These are phyloP conservation scores for Temnothorax nylanderi DNA, from an alignment of 1,140 invertebrate species.

Conservation along the genomic window DNA sequence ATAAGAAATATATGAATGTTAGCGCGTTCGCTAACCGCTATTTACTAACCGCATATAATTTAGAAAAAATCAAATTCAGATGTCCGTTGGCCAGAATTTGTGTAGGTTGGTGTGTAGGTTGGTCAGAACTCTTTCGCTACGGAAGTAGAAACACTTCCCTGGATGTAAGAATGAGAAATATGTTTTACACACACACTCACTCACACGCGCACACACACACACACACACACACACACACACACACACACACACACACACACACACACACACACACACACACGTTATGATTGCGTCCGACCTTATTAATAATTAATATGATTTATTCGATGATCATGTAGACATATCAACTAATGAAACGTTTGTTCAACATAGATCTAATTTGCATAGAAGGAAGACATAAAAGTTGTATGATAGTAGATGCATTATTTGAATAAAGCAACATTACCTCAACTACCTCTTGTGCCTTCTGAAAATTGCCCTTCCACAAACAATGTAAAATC, in stretches of 20 bases:
- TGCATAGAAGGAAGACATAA: neutral
- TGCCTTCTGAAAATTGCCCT: conserved; percentile 76
- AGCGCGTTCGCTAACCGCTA: too few relatives aligned
- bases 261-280: neutral
- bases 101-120: too few relatives aligned
- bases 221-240: too few relatives aligned
- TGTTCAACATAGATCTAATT: neutral
- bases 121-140: neutral
- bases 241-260: too few relatives aligned
- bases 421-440: conserved; percentile 36
- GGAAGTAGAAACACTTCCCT: neutral
- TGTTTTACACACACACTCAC: neutral
- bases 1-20: conserved; percentile 77
- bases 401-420: conserved; percentile 58
- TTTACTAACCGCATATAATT: neutral
- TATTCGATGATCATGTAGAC: neutral
- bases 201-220: too few relatives aligned
- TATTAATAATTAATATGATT: neutral
- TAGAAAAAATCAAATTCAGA: neutral
- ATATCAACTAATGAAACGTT: neutral
- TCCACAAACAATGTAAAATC: conserved; percentile 80
- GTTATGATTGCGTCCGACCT: neutral
- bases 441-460: conserved; percentile 79
- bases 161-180: neutral
- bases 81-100: too few relatives aligned